phyloP scores from a whole-genome alignment of 92 coral and sea anemone genomes.

The Anthopleura xanthogrammica region DNA sequence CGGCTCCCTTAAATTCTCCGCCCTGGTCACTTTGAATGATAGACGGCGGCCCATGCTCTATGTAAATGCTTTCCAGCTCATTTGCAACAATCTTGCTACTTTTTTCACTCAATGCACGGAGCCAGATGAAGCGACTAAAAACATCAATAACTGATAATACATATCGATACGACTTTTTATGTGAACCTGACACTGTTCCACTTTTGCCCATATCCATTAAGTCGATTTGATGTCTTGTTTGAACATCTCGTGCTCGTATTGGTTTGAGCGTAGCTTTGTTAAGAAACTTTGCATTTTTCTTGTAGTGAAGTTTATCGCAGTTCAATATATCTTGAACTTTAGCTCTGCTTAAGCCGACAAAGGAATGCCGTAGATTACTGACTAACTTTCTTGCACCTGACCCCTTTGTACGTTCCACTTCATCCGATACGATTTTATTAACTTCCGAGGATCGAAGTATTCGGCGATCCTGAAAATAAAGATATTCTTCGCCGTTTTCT shows the following conservation, averaged over 20 bases:
- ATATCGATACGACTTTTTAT: neutral
- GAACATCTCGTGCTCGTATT: constrained; percentile 29
- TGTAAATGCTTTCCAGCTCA: neutral
- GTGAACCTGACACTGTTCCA: neutral
- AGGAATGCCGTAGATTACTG: neutral
- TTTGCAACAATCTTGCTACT: neutral
- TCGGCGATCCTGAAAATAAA: constrained; percentile 26
- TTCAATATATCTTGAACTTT: constrained; percentile 29
- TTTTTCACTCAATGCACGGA: neutral
- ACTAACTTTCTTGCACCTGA: constrained; percentile 22
- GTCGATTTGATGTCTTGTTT: constrained; percentile 28
- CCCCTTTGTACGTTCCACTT: constrained; percentile 19
- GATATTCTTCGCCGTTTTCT: constrained; percentile 19
- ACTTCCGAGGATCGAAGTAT: constrained; percentile 33
- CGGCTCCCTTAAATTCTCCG: too few relatives aligned
- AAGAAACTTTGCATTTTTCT: constrained; percentile 15
- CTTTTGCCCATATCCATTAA: constrained; percentile 23
- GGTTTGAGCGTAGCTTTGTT: constrained; percentile 33
- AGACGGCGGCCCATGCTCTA: neutral
- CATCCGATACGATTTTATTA: constrained; percentile 19
- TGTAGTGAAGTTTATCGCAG: constrained; percentile 21
- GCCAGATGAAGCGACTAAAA: neutral
- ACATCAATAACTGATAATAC: neutral
- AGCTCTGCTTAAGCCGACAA: neutral
- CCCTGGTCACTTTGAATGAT: too few relatives aligned